phyloP scores from a whole-genome alignment of 1,140 invertebrate genomes.

The Hyposmocoma kahamanoa region DNA sequence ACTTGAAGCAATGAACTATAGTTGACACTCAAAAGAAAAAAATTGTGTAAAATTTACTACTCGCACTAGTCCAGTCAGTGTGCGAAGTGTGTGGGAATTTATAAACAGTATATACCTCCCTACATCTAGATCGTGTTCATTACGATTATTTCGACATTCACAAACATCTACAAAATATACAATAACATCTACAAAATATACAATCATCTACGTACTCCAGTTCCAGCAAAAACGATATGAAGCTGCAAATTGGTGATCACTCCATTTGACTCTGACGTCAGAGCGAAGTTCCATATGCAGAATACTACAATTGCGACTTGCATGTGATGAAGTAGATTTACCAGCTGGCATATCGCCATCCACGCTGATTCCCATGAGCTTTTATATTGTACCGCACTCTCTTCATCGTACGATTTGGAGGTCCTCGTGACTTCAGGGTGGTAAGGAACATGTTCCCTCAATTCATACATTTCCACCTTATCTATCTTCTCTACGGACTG shows the following conservation, averaged over 20 bases:
- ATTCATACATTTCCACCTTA: conserved; percentile 58
- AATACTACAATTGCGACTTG: conserved; percentile 60
- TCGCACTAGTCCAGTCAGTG: too few relatives aligned
- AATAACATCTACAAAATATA: conserved; percentile 1
- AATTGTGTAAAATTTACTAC: too few relatives aligned
- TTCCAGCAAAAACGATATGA: conserved; percentile 64
- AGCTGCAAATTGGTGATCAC: conserved; percentile 54
- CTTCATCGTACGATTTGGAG: conserved; percentile 40
- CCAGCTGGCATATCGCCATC: conserved; percentile 51
- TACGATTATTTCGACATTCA: too few relatives aligned
- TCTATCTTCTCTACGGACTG: conserved; percentile 49
- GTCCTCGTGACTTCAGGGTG: conserved; percentile 55
- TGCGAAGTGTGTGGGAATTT: too few relatives aligned
- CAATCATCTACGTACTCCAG: conserved; percentile 48
- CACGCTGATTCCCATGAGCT: conserved; percentile 54
- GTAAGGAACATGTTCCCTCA: conserved; percentile 62
- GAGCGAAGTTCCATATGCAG: conserved; percentile 56
- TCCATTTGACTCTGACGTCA: conserved; percentile 48
- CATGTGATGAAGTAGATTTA: conserved; percentile 63
- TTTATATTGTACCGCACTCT: conserved; percentile 44
- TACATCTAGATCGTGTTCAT: too few relatives aligned
- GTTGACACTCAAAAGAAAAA: too few relatives aligned
- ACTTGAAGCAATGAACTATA: too few relatives aligned
- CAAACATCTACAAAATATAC: too few relatives aligned
- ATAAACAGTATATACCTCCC: too few relatives aligned